These are phyloP conservation scores for Emys orbicularis DNA, from an alignment of 2,797 vertebrate genomes.

Conservation along the genomic window DNA sequence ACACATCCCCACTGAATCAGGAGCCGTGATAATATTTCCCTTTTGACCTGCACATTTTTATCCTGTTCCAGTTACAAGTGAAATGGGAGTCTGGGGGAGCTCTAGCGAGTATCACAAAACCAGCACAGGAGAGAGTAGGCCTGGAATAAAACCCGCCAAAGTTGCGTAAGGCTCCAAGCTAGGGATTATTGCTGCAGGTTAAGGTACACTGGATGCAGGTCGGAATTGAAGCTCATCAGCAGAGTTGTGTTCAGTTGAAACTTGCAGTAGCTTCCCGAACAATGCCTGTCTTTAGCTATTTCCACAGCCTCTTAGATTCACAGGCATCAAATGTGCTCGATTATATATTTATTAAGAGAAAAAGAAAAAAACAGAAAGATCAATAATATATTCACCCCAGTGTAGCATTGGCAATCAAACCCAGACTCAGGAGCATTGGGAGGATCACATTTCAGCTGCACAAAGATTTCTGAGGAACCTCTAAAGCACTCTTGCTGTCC, in stretches of 20 bases:
- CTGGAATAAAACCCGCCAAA: not conserved
- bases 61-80: not conserved
- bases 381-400: not conserved
- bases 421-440: not conserved
- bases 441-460: not conserved
- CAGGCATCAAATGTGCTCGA: not conserved
- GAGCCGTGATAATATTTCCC: not conserved
- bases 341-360: not conserved
- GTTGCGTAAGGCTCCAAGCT: not conserved
- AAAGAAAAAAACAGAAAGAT: not conserved
- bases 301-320: not conserved
- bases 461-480: not conserved
- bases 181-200: not conserved
- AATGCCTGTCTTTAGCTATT: not conserved
- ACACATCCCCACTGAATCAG: not conserved
- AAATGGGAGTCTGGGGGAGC: not conserved
- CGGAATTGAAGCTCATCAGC: not conserved
- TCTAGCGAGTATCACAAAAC: not conserved
- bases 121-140: not conserved
- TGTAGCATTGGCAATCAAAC: not conserved
- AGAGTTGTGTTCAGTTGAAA: not conserved
- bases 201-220: not conserved
- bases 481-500: rapidly evolving
- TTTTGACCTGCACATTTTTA: not conserved
- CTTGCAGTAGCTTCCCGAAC: rapidly evolving